phyloP scores from a whole-genome alignment of 2,797 vertebrate species.

The Toxotes lorentzi region DNA sequence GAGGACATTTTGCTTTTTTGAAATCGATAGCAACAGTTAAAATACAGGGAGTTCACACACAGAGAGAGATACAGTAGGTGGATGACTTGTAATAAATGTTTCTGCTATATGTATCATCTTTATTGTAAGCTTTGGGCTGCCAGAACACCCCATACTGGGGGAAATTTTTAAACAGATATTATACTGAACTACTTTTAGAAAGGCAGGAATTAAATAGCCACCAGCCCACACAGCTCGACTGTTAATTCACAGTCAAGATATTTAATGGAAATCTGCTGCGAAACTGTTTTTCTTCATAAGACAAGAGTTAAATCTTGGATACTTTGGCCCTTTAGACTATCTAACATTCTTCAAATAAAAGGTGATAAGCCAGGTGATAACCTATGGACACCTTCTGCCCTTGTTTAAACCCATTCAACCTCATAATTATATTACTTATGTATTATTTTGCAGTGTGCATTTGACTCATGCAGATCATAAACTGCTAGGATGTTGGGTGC shows the following conservation, averaged over 20 bases:
- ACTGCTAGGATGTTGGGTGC: constrained; percentile 7
- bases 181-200: background rate
- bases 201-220: background rate
- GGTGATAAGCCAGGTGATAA: too few species aligned
- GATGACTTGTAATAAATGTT: background rate
- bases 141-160: background rate
- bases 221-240: background rate
- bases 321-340: background rate
- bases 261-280: background rate
- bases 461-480: constrained; percentile 28
- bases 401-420: constrained; percentile 12
- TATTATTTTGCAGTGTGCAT: constrained; percentile 13
- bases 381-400: background rate
- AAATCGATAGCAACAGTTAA: background rate
- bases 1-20: background rate
- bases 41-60: background rate
- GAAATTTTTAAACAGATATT: too few species aligned
- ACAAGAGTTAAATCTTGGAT: background rate
- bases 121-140: background rate
- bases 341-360: background rate
- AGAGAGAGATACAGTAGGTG: background rate
- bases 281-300: background rate
- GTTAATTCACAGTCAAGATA: background rate
- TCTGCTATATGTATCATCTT: background rate
- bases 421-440: background rate